A percentile compares a stretch with the other conserved stretches of the same genome.
Evolutionary conservation across 2,888 invertebrate genomes (phyloP).

Genomic region (Acronicta alni): DNA sequence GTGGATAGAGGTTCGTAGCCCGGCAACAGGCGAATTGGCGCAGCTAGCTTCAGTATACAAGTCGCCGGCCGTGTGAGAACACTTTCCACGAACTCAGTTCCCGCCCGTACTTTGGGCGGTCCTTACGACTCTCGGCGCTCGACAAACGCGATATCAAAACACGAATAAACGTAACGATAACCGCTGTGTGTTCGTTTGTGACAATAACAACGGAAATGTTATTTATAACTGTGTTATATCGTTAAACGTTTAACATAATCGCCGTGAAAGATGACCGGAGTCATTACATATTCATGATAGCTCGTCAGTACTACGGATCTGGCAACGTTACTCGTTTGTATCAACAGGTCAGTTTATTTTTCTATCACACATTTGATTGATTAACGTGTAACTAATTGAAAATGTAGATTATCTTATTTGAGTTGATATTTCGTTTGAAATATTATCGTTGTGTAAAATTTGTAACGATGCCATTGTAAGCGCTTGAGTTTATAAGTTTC

Average conservation of each 20-base stretch:
- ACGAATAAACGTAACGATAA: conserved; percentile 17
- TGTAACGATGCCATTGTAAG: conserved; percentile 1
- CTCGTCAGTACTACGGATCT: conserved; percentile 62
- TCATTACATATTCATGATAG: conserved; percentile 73
- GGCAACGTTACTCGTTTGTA: conserved; percentile 64
- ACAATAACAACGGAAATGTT: conserved; percentile 61
- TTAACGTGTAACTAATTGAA: conserved; percentile 16
- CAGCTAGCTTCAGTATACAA: conserved; percentile 59
- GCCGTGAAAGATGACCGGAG: conserved; percentile 68
- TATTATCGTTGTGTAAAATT: conserved; percentile 9
- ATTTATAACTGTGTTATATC: conserved; percentile 60
- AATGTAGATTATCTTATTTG: not conserved
- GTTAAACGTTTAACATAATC: conserved; percentile 61
- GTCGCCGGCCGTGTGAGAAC: conserved; percentile 50
- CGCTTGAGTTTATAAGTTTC: not conserved
- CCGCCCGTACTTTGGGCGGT: conserved; percentile 49
- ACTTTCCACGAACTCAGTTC: conserved; percentile 55
- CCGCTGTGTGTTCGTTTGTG: conserved; percentile 60
- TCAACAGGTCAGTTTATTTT: conserved; percentile 80
- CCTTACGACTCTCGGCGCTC: conserved; percentile 28
- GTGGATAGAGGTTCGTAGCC: conserved; percentile 60
- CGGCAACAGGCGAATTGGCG: conserved; percentile 74
- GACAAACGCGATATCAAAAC: conserved; percentile 32
- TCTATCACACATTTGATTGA: conserved; percentile 55
- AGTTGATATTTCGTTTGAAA: not conserved